Percentiles rank a stretch among this genome's conserved stretches.
phyloP scores from a whole-genome alignment of 2,888 invertebrate genomes.

The Scaptomyza flava region DNA sequence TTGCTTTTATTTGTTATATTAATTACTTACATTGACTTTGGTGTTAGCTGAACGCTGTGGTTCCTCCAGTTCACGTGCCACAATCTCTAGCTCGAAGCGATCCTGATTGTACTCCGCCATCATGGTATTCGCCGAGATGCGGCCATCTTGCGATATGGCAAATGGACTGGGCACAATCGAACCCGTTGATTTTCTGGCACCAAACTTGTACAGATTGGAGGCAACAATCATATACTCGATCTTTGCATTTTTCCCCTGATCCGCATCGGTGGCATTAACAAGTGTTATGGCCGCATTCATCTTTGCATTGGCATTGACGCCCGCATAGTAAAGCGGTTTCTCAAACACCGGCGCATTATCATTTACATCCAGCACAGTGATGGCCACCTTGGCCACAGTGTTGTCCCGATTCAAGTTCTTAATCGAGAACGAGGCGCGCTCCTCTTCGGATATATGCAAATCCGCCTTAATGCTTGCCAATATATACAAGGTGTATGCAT shows the following conservation, averaged over 20 bases:
- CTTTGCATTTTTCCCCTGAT: conserved; percentile 93
- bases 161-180: conserved; percentile 96
- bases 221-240: conserved; percentile 92
- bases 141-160: conserved; percentile 83
- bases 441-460: conserved; percentile 86
- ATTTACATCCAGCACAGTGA: conserved; percentile 92
- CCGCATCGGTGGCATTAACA: conserved; percentile 92
- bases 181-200: conserved; percentile 89
- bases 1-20: not conserved
- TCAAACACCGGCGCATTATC: conserved; percentile 93
- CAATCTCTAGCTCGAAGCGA: conserved; percentile 92
- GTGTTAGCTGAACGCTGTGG: conserved; percentile 91
- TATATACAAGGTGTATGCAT: conserved; percentile 90
- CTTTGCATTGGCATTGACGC: conserved; percentile 91
- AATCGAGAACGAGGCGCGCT: conserved; percentile 85
- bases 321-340: conserved; percentile 85
- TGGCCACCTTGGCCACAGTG: conserved; percentile 89
- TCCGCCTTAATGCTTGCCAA: conserved; percentile 94
- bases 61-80: conserved; percentile 92
- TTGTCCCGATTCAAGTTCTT: conserved; percentile 86
- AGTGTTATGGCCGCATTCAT: conserved; percentile 90
- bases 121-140: conserved; percentile 88
- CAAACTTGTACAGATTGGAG: conserved; percentile 92
- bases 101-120: conserved; percentile 96
- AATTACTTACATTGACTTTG: conserved; percentile 89